Base-by-base conservation (phyloP, 2,888 invertebrate species). In the Piscicola geometra region DNA sequence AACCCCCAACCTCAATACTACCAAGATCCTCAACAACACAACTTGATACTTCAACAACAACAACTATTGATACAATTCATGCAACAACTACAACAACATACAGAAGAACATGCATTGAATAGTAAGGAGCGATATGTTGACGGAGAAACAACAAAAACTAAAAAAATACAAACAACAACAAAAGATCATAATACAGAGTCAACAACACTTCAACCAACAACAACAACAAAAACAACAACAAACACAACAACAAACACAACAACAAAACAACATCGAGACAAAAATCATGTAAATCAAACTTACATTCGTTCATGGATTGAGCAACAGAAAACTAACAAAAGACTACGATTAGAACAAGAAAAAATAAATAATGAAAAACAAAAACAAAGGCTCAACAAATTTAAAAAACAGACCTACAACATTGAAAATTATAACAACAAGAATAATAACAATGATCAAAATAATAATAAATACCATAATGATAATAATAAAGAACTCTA, bases 221-320 rank as follows among this genome's bases (percentile, higher is more conserved):
- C 64, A n/a, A 30, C 30, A 64, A 64, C 64, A 64, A 28, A 5
- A n/a, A 12, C 64, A 64, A 64, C 64, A 21, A 64, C 64, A 64
- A n/a, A 3, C 3, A 3, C 64, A 3, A 64, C 64, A 64, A 64
- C 64, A 64, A 64, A 5, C 5, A 5, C 64, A 64, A 64, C 64
- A 64, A n/a, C n/a, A 28, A 5, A n/a, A 12, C 64, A 64, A 64
- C 64, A 21, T 12, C 64, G 21, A n/a, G 5, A 30, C n/a, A 5
- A 3, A 64, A 5, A 64, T 12, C 64, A 64, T 12, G 3, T 12
- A 5, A 5, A 64, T 12, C 64, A 64, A 41, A 41, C 41, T 15
- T 9, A 41, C 15, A 41, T 41, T 15, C 41, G 15, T 41, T 9
- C 41, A 41, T 41, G 41, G 41, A 41, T 41, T 41, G 41, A 41